Percentiles rank a stretch among this genome's conserved stretches.
Evolutionary conservation across 2,888 invertebrate species (phyloP).

Genomic region (Synergus gifuensis): DNA sequence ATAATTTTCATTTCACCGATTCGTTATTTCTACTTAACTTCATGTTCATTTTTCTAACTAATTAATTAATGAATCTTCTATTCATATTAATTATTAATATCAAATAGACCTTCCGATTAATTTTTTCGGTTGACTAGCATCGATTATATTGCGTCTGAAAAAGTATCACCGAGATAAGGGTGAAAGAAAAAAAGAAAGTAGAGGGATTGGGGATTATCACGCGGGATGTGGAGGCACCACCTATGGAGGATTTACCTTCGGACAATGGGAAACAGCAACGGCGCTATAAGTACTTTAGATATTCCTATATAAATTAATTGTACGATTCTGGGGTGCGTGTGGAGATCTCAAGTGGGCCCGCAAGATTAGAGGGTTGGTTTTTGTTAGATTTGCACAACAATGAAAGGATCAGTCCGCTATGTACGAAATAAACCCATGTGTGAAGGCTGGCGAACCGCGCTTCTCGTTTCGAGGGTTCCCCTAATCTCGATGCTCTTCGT

Average conservation of each 20-base stretch:
- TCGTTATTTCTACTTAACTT: too few species aligned
- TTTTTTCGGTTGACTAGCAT: constrained; percentile 46
- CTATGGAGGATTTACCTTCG: constrained; percentile 47
- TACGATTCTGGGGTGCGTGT: constrained; percentile 66
- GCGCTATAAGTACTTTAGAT: constrained; percentile 67
- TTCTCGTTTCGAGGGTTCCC: constrained; percentile 65
- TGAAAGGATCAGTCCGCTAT: constrained; percentile 73
- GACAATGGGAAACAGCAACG: constrained; percentile 54
- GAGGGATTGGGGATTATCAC: constrained; percentile 61
- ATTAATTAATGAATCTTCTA: background rate
- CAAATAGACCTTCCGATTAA: constrained; percentile 45
- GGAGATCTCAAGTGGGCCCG: constrained; percentile 72
- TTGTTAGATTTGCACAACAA: constrained; percentile 78
- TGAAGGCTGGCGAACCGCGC: constrained; percentile 25
- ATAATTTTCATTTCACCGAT: too few species aligned
- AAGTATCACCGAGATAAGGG: constrained; percentile 50
- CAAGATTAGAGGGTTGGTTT: constrained; percentile 75
- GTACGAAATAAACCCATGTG: constrained; percentile 64
- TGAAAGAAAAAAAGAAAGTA: constrained; percentile 47
- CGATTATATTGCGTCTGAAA: constrained; percentile 44
- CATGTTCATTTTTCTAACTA: too few species aligned
- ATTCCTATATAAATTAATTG: constrained; percentile 75
- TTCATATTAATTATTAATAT: background rate
- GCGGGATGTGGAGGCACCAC: constrained; percentile 48
- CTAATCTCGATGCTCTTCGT: constrained; percentile 74